A percentile compares a stretch with the other conserved stretches of the same genome.
phyloP scores from a whole-genome alignment of 2,888 invertebrate genomes.

The Mactromeris polynyma region DNA sequence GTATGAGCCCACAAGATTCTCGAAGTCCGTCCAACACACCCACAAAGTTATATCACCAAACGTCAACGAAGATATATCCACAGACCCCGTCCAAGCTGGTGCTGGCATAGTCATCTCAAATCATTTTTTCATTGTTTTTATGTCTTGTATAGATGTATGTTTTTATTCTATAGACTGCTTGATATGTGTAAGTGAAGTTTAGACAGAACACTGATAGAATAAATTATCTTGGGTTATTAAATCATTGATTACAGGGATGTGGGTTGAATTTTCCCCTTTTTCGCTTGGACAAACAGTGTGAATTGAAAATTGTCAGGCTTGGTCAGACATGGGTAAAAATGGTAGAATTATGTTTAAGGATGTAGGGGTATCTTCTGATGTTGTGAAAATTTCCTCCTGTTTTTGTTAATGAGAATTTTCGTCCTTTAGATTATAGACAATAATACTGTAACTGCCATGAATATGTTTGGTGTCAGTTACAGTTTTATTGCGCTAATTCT shows the following conservation, averaged over 20 bases:
- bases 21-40: constrained; percentile 59
- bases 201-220: neutral
- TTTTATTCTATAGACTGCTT: neutral
- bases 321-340: too few species aligned
- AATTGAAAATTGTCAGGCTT: too few species aligned
- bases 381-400: too few species aligned
- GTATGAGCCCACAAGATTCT: constrained; percentile 52
- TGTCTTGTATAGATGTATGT: neutral
- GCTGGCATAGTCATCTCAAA: constrained; percentile 46
- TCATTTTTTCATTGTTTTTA: neutral
- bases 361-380: too few species aligned
- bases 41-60: constrained; percentile 62
- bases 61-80: constrained; percentile 64
- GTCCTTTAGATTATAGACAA: too few species aligned
- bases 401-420: too few species aligned
- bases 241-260: neutral
- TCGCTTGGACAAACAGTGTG: too few species aligned
- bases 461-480: too few species aligned
- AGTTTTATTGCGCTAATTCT: too few species aligned
- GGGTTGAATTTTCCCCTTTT: neutral
- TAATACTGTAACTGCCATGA: too few species aligned
- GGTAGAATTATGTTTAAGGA: too few species aligned
- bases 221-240: neutral
- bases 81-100: constrained; percentile 65
- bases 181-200: neutral